Conservation (phyloP, 2,113 vertebrate species). For the Gallinago jamesoni region DNA sequence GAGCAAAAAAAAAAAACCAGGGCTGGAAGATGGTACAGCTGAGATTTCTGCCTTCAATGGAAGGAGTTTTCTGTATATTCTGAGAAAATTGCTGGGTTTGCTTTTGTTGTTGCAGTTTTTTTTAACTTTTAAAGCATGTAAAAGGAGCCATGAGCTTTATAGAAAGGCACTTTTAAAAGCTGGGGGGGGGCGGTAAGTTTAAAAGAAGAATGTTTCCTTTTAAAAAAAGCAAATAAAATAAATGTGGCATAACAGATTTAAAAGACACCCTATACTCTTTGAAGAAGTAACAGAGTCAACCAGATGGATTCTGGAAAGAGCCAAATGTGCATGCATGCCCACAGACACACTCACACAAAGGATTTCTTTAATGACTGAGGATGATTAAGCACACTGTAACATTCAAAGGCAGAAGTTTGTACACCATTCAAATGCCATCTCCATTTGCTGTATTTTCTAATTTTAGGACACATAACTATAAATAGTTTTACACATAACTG, state of each 20-base stretch:
- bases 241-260: neutral
- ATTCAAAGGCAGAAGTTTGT: neutral
- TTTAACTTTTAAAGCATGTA: conserved; percentile 1
- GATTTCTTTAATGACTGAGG: neutral
- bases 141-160: neutral
- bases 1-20: neutral
- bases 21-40: neutral
- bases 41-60: neutral
- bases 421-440: neutral
- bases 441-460: neutral
- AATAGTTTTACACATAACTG: neutral
- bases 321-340: neutral
- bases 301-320: neutral
- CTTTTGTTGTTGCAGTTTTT: neutral
- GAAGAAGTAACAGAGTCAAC: neutral
- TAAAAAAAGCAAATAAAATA: neutral
- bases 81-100: neutral
- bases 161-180: neutral
- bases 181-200: neutral
- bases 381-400: neutral
- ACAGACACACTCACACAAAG: neutral
- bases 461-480: neutral
- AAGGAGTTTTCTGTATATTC: neutral
- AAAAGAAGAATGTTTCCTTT: neutral
- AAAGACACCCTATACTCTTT: neutral